Conservation (phyloP, 2,888 invertebrate species). For the Stomorhina lunata region DNA sequence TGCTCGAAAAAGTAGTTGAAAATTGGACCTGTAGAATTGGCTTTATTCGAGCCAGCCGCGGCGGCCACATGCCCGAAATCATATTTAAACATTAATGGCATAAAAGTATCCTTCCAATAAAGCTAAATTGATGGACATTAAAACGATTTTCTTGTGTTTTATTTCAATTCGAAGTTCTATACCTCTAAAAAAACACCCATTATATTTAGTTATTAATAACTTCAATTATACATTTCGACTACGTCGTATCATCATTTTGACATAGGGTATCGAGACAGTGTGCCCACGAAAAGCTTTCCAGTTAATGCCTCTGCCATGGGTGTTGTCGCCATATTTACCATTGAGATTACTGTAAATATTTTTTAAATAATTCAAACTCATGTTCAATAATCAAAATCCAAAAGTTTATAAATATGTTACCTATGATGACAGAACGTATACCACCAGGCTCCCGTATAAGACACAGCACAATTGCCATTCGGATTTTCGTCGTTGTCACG, state of each 20-base stretch:
- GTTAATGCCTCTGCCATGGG: background rate
- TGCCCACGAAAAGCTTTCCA: background rate
- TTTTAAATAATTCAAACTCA: background rate
- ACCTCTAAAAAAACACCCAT: too few species aligned
- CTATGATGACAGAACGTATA: constrained; percentile 30
- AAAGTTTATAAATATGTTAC: background rate
- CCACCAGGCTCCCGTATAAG: constrained; percentile 45
- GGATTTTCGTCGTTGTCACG: constrained; percentile 10
- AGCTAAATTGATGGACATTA: too few species aligned
- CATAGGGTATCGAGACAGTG: background rate
- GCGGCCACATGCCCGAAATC: too few species aligned
- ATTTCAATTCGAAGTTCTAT: too few species aligned
- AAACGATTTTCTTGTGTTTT: too few species aligned
- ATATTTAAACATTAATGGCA: too few species aligned
- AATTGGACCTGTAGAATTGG: too few species aligned
- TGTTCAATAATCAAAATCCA: too few species aligned
- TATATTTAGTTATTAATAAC: too few species aligned
- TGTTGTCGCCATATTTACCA: constrained; percentile 13
- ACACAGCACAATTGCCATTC: constrained; percentile 19
- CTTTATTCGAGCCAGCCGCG: too few species aligned
- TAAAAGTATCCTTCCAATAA: too few species aligned
- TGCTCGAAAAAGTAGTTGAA: too few species aligned
- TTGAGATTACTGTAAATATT: constrained; percentile 28
- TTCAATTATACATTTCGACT: background rate
- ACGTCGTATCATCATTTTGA: constrained; percentile 35